Conservation (phyloP, 2,888 invertebrate species). For the Melinopterus prodromus region DNA sequence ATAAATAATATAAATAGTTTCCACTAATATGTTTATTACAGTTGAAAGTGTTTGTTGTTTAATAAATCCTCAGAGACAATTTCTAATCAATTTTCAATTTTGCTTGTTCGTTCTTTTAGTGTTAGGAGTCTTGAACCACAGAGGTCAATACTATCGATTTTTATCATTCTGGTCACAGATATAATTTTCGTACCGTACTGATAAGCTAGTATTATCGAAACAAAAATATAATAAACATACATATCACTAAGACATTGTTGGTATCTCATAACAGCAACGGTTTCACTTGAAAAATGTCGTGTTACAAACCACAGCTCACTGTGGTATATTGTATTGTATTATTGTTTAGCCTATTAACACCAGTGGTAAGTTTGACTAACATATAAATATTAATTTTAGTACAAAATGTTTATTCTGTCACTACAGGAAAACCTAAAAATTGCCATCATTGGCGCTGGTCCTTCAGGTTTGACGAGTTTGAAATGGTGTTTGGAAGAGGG, state of each 20-base stretch:
- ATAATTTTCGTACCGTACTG: neutral
- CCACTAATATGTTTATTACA: no score
- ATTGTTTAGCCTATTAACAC: neutral
- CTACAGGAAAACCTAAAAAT: slow-evolving; percentile 16
- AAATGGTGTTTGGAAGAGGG: slow-evolving; percentile 23
- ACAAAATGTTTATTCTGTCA: neutral
- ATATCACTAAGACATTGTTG: no score
- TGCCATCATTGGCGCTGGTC: slow-evolving; percentile 29
- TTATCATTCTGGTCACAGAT: neutral
- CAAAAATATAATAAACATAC: neutral
- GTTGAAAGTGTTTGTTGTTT: no score
- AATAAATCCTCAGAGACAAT: no score
- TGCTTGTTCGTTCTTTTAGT: neutral
- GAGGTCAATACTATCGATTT: neutral
- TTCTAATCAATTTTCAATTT: no score
- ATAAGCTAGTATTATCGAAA: neutral
- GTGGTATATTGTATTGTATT: neutral
- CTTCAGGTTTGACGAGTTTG: slow-evolving; percentile 16
- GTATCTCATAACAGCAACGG: no score
- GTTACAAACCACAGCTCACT: neutral
- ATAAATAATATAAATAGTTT: no score
- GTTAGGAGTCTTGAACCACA: neutral
- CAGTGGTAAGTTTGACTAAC: neutral
- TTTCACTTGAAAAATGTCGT: no score
- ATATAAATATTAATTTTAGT: neutral